Base-by-base conservation (phyloP, 2,888 invertebrate species). In the Hypolimnas misippus region DNA sequence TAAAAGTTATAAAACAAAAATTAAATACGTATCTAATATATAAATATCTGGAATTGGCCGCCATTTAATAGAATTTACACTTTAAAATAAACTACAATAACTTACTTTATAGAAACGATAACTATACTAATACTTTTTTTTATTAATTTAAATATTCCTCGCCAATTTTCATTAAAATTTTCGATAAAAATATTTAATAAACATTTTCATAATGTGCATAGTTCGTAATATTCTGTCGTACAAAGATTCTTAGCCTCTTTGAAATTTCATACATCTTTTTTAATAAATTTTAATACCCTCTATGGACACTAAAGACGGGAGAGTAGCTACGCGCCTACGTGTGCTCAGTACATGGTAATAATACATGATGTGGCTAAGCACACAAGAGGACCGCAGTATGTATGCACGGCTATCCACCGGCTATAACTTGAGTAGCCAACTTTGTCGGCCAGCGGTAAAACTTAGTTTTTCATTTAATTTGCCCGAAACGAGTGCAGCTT, bases 381-480 rank as follows among this genome's bases (percentile, higher is more conserved):
- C 58, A 68, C 62, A 64, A 49, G 66, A 61, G 61, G 66, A 64
- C 59, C 49, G 57, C 68, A 63, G 72, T 66, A 70, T 70, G 72
- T 72, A 68, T 70, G 72, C 76, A 75, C 74, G 78, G 78, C 69
- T 68, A 67, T 71, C 70, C 65, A 69, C 62, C 68, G 71, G 70
- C 81, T 78, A 76, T 82, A 89, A 89, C 89, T 90, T 87, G 86
- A 86, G 87, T 84, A 82, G 82, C 76, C 82, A 89, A 90, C 88
- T 89, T 89, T 79, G 84, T 79, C 86, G 81, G 82, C 82, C 80
- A 81, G 82, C 82, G 78, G 81, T 73, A 76, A 80, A 89, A 91
- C 88, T 90, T 89, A 83, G 83, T 86, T 90, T 90, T 89, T 87
- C 90, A 89, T 91, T 91, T 91, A 90, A 91, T 90, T 90, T 87